Evolutionary conservation across 1,140 invertebrate species (phyloP).

Genomic region (Drosophila sucinea): DNA sequence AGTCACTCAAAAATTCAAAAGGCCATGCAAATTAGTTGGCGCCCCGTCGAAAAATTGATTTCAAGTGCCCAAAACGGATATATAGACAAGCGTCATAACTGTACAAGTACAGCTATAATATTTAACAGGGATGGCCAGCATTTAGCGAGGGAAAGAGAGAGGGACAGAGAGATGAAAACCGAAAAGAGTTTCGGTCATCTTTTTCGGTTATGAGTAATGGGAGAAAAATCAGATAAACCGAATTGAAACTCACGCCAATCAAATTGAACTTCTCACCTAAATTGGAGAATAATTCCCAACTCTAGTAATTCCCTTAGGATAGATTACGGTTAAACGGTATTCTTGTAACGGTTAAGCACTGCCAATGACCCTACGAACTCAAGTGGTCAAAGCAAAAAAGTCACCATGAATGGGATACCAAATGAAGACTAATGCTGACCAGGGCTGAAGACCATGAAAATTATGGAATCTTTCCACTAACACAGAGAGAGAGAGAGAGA

Average conservation of each 20-base stretch:
- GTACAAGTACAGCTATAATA: conserved; percentile 1
- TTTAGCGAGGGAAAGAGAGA: conserved; percentile 3
- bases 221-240: no score
- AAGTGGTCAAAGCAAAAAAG: neutral
- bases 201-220: no score
- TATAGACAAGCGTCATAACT: neutral
- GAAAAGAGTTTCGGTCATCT: no score
- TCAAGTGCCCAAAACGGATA: conserved; percentile 6
- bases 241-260: no score
- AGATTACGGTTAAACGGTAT: neutral
- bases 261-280: no score
- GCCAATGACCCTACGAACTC: neutral
- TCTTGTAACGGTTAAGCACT: conserved; percentile 1
- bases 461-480: neutral
- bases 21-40: conserved; percentile 25
- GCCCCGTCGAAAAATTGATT: conserved; percentile 12
- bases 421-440: neutral
- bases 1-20: conserved; percentile 21
- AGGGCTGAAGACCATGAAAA: conserved; percentile 8
- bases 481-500: neutral
- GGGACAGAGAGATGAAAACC: neutral
- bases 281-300: no score
- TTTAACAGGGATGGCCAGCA: neutral
- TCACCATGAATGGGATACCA: neutral
- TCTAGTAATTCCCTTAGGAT: no score